phyloP scores from a whole-genome alignment of 2,113 vertebrate species.

The Aldabrachelys gigantea region DNA sequence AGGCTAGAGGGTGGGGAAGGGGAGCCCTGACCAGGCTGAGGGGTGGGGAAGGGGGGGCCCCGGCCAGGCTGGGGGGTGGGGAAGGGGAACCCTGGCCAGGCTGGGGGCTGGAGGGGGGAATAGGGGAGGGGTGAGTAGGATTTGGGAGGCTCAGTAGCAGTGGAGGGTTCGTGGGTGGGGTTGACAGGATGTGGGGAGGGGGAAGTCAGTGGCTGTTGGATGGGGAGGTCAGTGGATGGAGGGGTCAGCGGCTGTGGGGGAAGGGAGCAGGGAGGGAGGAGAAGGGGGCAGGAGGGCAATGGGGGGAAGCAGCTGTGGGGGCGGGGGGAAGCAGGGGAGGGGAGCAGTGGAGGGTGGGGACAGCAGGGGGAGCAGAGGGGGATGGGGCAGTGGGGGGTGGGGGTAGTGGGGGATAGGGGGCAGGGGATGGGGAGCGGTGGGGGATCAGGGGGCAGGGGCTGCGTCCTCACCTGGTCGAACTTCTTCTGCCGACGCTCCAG shows the following conservation, averaged over 20 bases:
- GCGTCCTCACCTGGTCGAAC: slow-evolving; percentile 88
- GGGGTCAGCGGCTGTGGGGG: background rate
- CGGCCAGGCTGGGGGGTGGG: background rate
- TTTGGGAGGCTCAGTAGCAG: too few relatives aligned
- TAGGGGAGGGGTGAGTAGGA: too few relatives aligned
- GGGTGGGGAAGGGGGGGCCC: too few relatives aligned
- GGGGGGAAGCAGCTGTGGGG: background rate
- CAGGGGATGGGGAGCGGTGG: background rate
- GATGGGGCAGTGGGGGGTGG: background rate
- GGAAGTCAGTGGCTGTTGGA: background rate
- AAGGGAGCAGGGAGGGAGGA: too few relatives aligned
- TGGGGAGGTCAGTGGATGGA: background rate
- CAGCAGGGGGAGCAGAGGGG: background rate
- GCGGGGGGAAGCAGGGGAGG: background rate
- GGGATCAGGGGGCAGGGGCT: background rate
- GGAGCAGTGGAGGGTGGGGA: background rate
- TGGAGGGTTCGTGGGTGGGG: background rate
- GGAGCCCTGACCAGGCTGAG: too few relatives aligned
- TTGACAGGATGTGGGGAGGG: background rate
- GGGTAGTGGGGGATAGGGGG: background rate
- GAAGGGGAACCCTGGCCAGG: background rate
- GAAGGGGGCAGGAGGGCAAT: too few relatives aligned
- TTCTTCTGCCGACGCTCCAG: slow-evolving; percentile 94
- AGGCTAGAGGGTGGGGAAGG: background rate
- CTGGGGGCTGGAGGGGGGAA: background rate